Percentiles rank a stretch among this genome's conserved stretches.
Conservation (phyloP, 2,888 invertebrate genomes). For the Lissocephala sabroskyi region DNA sequence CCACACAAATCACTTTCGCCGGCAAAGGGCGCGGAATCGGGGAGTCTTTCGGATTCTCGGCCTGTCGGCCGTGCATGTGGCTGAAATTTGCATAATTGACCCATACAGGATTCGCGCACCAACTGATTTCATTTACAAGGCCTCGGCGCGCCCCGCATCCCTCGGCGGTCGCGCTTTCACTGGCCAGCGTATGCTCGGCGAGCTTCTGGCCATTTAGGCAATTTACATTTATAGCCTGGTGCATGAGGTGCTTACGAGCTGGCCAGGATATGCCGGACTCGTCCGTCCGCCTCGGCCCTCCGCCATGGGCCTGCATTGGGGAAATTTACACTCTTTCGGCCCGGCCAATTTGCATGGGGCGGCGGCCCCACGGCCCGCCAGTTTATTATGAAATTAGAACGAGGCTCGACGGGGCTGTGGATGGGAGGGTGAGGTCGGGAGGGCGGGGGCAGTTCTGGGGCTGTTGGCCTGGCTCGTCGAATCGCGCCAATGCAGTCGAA, state of each 20-base stretch:
- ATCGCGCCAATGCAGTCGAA: slow-evolving; percentile 51
- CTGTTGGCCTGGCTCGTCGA: not conserved
- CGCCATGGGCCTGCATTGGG: no score
- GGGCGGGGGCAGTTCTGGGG: no score
- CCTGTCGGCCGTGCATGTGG: slow-evolving; percentile 8
- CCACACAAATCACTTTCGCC: slow-evolving; percentile 61
- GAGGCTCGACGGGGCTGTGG: slow-evolving; percentile 21
- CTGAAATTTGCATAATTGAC: slow-evolving; percentile 70
- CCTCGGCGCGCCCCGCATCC: slow-evolving; percentile 17
- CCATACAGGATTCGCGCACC: slow-evolving; percentile 69
- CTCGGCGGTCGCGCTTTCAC: slow-evolving; percentile 14
- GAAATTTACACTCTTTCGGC: slow-evolving; percentile 64
- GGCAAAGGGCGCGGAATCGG: slow-evolving; percentile 3
- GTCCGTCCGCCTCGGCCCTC: slow-evolving; percentile 7
- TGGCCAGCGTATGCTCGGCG: slow-evolving; percentile 59
- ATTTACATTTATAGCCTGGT: slow-evolving; percentile 66
- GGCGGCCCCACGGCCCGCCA: no score
- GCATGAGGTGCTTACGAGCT: slow-evolving; percentile 66
- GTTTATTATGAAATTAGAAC: slow-evolving; percentile 68
- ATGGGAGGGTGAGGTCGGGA: not conserved
- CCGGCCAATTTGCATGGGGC: slow-evolving; percentile 26
- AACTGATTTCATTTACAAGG: slow-evolving; percentile 65
- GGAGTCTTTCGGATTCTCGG: not conserved
- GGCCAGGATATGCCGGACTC: slow-evolving; percentile 58
- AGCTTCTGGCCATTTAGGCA: slow-evolving; percentile 65